Evolutionary conservation across 2,888 invertebrate species (phyloP).

Genomic region (Phortica okadai): DNA sequence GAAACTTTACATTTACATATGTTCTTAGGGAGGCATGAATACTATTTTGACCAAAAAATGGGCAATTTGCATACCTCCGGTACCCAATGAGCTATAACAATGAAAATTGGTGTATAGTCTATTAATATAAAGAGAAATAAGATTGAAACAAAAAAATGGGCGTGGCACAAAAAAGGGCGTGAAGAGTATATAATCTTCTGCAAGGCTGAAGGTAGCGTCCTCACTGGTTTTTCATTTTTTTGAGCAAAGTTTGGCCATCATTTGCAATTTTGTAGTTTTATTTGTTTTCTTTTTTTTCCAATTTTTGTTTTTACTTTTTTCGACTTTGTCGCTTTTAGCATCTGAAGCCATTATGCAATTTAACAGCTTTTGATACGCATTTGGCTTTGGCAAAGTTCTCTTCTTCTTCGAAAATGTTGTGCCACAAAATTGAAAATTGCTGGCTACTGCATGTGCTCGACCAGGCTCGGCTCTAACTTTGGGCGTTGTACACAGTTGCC

Average conservation of each 20-base stretch:
- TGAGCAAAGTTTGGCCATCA: not conserved
- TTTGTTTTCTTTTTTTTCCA: too few relatives aligned
- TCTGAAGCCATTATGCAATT: constrained; percentile 15
- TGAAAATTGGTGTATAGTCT: too few relatives aligned
- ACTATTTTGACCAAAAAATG: too few relatives aligned
- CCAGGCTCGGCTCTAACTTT: not conserved
- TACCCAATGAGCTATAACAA: too few relatives aligned
- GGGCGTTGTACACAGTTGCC: not conserved
- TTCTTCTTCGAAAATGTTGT: not conserved
- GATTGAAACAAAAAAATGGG: too few relatives aligned
- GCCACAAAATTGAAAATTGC: constrained; percentile 1
- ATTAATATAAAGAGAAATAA: too few relatives aligned
- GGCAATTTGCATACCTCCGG: too few relatives aligned
- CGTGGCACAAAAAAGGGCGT: too few relatives aligned
- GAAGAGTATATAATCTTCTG: too few relatives aligned
- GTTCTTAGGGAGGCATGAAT: too few relatives aligned
- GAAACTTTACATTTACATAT: too few relatives aligned
- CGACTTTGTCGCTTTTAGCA: not conserved
- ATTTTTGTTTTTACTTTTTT: constrained; percentile 15
- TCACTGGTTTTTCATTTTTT: not conserved
- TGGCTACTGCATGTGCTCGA: not conserved
- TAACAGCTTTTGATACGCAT: constrained; percentile 19
- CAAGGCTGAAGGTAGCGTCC: too few relatives aligned
- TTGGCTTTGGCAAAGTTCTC: not conserved
- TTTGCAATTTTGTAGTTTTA: not conserved